Percentiles rank a stretch among this genome's conserved stretches.
These are phyloP conservation scores for human (Homo sapiens) DNA, from an alignment of 2,113 vertebrate genomes.

Conservation along the genomic window GRCh38 chr5:15157001-15157500, in stretches of 20 bases:
- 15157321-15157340: neutral
- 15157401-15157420: neutral
- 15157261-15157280: neutral
- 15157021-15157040: neutral
- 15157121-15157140: neutral
- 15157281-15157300: neutral
- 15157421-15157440: neutral
- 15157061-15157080: neutral
- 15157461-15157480: neutral
- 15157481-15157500: neutral
- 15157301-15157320: neutral
- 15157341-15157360: neutral
- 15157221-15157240: neutral
- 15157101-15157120: neutral
- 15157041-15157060: neutral
- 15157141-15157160: neutral
- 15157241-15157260: neutral
- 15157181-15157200: neutral
- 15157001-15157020: neutral
- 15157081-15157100: neutral
- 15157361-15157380: neutral
- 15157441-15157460: neutral
- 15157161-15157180: neutral
- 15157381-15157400: neutral
- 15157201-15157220: neutral